Evolutionary conservation across 2,888 invertebrate species (phyloP).

Genomic region (Aphrophora alni): DNA sequence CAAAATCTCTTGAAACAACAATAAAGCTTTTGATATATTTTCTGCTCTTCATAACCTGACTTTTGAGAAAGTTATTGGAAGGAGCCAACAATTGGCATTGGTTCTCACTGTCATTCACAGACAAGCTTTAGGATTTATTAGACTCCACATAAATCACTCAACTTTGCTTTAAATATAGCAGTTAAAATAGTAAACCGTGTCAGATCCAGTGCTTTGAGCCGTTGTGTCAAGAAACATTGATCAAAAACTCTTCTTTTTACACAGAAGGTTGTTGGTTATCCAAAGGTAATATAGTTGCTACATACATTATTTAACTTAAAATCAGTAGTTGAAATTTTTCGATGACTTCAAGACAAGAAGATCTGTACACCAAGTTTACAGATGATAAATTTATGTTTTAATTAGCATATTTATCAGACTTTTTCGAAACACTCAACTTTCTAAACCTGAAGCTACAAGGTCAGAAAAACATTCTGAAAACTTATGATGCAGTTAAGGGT

Average conservation of each 20-base stretch:
- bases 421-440: background rate
- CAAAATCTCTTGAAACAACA: background rate
- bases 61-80: constrained; percentile 11
- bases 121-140: background rate
- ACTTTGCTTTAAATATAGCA: background rate
- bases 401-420: background rate
- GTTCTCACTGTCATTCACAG: background rate
- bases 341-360: background rate
- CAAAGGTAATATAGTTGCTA: background rate
- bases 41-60: background rate
- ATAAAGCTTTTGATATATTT: constrained; percentile 10
- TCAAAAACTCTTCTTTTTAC: background rate
- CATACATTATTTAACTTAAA: background rate
- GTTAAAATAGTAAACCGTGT: background rate
- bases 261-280: background rate
- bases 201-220: background rate
- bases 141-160: background rate
- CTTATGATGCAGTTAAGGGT: background rate
- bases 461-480: background rate
- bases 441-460: background rate
- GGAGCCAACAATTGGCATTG: background rate
- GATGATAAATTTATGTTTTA: background rate
- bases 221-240: background rate
- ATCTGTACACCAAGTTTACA: background rate
- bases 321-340: background rate